phyloP scores from a whole-genome alignment of 2,888 invertebrate genomes.

The Exephanes ischioxanthus region DNA sequence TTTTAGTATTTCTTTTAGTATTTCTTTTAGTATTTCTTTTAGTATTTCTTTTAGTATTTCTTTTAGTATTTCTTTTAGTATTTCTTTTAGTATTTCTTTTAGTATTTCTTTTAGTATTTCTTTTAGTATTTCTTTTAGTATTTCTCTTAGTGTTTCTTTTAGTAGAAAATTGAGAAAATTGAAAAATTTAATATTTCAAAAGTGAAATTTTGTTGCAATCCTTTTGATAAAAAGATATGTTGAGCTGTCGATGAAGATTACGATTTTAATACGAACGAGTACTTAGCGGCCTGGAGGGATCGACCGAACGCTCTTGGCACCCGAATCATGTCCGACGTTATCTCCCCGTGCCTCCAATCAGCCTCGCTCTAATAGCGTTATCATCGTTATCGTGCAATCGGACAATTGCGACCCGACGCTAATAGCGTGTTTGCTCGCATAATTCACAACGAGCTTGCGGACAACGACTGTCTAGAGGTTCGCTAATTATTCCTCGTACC shows the following conservation, averaged over 20 bases:
- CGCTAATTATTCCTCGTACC: constrained; percentile 48
- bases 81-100: too few relatives aligned
- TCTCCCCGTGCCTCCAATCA: constrained; percentile 10
- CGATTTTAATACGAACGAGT: not conserved
- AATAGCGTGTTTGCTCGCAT: constrained; percentile 53
- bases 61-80: not conserved
- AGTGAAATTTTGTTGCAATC: not conserved
- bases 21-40: not conserved
- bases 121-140: not conserved
- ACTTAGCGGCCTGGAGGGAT: not conserved
- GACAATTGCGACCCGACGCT: constrained; percentile 41
- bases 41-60: too few relatives aligned
- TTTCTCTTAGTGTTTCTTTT: too few relatives aligned
- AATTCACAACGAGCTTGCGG: constrained; percentile 36
- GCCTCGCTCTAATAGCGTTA: constrained; percentile 37
- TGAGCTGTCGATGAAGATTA: not conserved
- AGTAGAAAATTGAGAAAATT: not conserved
- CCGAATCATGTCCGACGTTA: constrained; percentile 7
- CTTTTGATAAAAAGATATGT: too few relatives aligned
- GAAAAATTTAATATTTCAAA: not conserved
- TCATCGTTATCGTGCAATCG: constrained; percentile 52
- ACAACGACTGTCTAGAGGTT: not conserved
- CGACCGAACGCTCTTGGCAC: constrained; percentile 13
- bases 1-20: too few relatives aligned
- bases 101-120: not conserved